These are phyloP conservation scores for Leontocebus nigricollis DNA, from an alignment of 2,797 vertebrate species.

Conservation along the genomic window DNA sequence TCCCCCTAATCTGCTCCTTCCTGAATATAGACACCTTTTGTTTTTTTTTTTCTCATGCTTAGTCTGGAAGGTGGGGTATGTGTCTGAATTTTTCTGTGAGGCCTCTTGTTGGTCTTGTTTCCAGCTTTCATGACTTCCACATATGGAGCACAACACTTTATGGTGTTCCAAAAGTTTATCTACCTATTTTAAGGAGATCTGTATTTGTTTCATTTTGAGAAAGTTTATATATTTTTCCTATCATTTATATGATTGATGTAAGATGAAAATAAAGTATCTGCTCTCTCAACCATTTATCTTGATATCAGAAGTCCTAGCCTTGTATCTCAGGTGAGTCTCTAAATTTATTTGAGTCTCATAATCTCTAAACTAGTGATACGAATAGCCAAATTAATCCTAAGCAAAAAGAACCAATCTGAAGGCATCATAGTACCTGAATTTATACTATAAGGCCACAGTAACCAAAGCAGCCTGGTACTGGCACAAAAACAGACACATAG, in stretches of 20 bases:
- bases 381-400: background rate
- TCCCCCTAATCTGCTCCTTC: background rate
- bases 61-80: background rate
- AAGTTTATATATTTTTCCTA: background rate
- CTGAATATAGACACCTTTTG: background rate
- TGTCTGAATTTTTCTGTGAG: background rate
- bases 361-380: background rate
- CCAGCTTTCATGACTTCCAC: background rate
- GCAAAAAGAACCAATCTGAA: background rate
- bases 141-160: background rate
- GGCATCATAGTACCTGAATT: background rate
- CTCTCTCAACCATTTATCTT: background rate
- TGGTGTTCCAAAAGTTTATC: background rate
- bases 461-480: background rate
- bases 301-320: background rate
- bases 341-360: background rate
- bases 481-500: background rate
- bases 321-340: background rate
- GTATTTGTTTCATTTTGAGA: background rate
- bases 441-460: background rate
- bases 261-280: background rate
- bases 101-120: background rate
- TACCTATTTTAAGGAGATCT: background rate
- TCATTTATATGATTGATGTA: background rate
- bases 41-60: background rate